Base-by-base conservation (phyloP, 2,113 vertebrate species). In the Cygnus atratus region DNA sequence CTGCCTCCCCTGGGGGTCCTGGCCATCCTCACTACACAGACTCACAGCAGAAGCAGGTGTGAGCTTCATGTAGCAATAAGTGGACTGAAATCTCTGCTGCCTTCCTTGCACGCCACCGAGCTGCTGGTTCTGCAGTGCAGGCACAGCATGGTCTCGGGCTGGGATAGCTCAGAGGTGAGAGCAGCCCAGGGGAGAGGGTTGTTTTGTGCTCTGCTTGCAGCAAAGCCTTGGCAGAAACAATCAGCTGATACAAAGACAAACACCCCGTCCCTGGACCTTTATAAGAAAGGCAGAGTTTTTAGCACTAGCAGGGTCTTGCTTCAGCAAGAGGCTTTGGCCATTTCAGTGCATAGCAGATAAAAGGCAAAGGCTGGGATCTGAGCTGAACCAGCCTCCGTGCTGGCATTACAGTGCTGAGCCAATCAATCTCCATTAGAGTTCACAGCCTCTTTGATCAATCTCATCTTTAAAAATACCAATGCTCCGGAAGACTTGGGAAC, bases 391-490 rank as follows among this genome's bases (percentile, higher is more conserved):
- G 68, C 96, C 88, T 79, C 73, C 12, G 17, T 79, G 72, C 95
- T 86, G 91, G 93, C 44, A 41, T 76, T 91, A 16, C 81, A 1
- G 15, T 1, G 12, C 92, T 21, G 78, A 92, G 88, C 86, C 87
- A 79, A 96, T 96, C 86, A 81, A 92, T 96, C 95, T 94, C 96
- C 93, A 96, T 95, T 82, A 68, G 91, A 93, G 92, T 92, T 89
- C 93, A 88, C 87, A 96, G 90, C 74, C 91, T 88, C 73, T 96
- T 97, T 96, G 96, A 96, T 96, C 93, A 96, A 96, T 93, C 74
- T 89, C 95, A 82, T 95, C 95, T 93, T 94, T 93, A 95, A 93
- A 96, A 96, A 92, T 55, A 96, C 95, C 91, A 76, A 0, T 21
- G 84, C 86, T 93, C 86, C 2, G 13, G 74, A 93, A 95, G 87